These are phyloP conservation scores for Drosophila pseudoobscura DNA, from an alignment of 1,140 invertebrate species.

Conservation along the genomic window DNA sequence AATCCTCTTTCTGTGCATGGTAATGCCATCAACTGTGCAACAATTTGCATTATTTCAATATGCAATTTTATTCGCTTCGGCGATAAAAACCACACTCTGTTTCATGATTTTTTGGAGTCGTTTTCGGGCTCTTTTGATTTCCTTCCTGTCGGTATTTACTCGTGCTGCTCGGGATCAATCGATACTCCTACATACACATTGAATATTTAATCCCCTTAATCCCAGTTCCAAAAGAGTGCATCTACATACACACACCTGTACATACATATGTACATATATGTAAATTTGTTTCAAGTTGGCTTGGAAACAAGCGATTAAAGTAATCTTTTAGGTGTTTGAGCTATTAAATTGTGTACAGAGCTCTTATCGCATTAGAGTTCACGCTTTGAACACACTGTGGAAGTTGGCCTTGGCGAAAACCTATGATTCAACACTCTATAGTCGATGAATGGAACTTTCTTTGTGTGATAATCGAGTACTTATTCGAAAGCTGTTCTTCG, in stretches of 20 bases:
- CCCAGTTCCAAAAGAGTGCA: not conserved
- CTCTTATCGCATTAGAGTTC: slow-evolving; percentile 25
- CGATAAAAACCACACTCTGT: not conserved
- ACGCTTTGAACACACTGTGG: slow-evolving; percentile 7
- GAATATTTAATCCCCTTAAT: not conserved
- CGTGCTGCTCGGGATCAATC: too few relatives aligned
- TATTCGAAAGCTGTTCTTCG: too few relatives aligned
- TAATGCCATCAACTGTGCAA: slow-evolving; percentile 42
- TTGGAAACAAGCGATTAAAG: slow-evolving; percentile 33
- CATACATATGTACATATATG: not conserved
- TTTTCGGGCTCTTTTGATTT: too few relatives aligned
- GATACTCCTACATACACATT: too few relatives aligned
- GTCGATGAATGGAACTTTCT: too few relatives aligned
- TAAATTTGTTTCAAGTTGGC: slow-evolving; percentile 12
- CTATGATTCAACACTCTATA: too few relatives aligned
- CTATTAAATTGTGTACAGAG: slow-evolving; percentile 19
- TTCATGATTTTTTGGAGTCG: too few relatives aligned
- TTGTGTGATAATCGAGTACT: too few relatives aligned
- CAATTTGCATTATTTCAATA: slow-evolving; percentile 59
- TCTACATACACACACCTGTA: too few relatives aligned
- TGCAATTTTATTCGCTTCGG: slow-evolving; percentile 17
- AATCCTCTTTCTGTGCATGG: slow-evolving; percentile 36
- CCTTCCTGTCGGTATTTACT: too few relatives aligned
- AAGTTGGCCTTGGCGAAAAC: not conserved
- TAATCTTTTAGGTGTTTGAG: slow-evolving; percentile 16